A percentile compares a stretch with the other conserved stretches of the same genome.
Evolutionary conservation across 2,888 invertebrate species (phyloP).

Genomic region (Papilio elwesi): DNA sequence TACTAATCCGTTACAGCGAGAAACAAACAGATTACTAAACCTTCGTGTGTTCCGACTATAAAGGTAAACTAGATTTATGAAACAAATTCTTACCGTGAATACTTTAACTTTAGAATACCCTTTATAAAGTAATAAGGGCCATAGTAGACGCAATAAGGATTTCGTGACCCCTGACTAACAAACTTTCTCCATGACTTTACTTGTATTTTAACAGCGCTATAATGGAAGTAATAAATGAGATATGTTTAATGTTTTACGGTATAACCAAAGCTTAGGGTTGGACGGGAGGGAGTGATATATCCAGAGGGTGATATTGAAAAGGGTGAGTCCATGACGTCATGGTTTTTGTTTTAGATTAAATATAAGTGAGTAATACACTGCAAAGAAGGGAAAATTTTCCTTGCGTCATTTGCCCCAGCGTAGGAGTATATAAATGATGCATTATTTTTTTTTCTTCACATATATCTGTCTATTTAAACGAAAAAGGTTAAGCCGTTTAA

Average conservation of each 20-base stretch:
- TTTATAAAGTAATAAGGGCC: neutral
- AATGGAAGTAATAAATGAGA: conserved; percentile 13
- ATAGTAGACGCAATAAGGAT: conserved; percentile 2
- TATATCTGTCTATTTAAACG: too few species aligned
- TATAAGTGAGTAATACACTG: conserved; percentile 8
- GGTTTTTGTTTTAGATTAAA: conserved; percentile 5
- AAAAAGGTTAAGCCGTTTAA: too few species aligned
- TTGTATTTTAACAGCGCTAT: conserved; percentile 4
- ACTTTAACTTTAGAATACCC: neutral
- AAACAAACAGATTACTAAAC: too few species aligned
- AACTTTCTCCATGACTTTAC: conserved; percentile 6
- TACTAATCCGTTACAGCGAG: too few species aligned
- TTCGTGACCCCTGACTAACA: conserved; percentile 13
- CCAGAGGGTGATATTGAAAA: conserved; percentile 39
- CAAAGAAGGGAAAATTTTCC: conserved; percentile 5
- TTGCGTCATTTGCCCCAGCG: neutral
- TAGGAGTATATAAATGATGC: neutral
- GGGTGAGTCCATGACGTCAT: conserved; percentile 36
- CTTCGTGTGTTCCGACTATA: too few species aligned
- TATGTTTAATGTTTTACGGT: conserved; percentile 17
- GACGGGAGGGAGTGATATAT: conserved; percentile 37
- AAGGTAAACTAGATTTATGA: too few species aligned
- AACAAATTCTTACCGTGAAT: too few species aligned
- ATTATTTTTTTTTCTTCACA: too few species aligned
- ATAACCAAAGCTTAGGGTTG: conserved; percentile 36